Evolutionary conservation across 2,113 vertebrate species (phyloP).

Genomic region (Elgaria multicarinata): DNA sequence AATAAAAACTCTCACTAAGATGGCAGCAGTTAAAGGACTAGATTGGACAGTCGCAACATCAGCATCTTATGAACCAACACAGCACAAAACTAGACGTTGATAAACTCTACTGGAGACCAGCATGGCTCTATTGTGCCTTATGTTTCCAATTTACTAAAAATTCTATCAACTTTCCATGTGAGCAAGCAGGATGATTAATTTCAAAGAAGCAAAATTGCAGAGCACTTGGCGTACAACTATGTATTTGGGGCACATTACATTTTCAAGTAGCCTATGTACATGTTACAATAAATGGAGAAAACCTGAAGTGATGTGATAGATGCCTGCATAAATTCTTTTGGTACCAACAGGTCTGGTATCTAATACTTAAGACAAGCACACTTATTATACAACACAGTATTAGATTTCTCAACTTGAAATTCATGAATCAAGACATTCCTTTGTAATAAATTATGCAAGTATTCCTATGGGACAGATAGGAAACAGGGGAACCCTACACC

Average conservation of each 20-base stretch:
- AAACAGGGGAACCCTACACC: conserved; percentile 38
- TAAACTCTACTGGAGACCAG: background rate
- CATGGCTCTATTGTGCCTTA: background rate
- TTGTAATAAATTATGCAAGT: conserved; percentile 57
- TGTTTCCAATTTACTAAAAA: conserved; percentile 25
- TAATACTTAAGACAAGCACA: conserved; percentile 40
- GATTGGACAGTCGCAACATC: background rate
- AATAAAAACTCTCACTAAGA: background rate
- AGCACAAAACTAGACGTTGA: background rate
- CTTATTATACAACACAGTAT: conserved; percentile 31
- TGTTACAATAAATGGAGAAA: conserved; percentile 47
- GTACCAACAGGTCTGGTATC: conserved; percentile 75
- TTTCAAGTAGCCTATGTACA: conserved; percentile 56
- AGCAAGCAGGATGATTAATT: conserved; percentile 42
- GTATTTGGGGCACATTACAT: conserved; percentile 50
- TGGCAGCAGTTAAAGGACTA: background rate
- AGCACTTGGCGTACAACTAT: conserved; percentile 60
- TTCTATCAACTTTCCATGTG: conserved; percentile 18
- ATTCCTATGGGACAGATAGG: conserved; percentile 26
- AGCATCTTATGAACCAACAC: background rate
- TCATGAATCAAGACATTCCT: conserved; percentile 54
- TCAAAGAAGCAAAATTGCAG: conserved; percentile 50
- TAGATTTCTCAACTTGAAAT: conserved; percentile 65
- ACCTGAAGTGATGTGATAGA: conserved; percentile 67
- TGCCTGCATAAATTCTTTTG: conserved; percentile 54